Evolutionary conservation across 2,797 vertebrate genomes (phyloP).

Genomic region (Rallus crepitans): DNA sequence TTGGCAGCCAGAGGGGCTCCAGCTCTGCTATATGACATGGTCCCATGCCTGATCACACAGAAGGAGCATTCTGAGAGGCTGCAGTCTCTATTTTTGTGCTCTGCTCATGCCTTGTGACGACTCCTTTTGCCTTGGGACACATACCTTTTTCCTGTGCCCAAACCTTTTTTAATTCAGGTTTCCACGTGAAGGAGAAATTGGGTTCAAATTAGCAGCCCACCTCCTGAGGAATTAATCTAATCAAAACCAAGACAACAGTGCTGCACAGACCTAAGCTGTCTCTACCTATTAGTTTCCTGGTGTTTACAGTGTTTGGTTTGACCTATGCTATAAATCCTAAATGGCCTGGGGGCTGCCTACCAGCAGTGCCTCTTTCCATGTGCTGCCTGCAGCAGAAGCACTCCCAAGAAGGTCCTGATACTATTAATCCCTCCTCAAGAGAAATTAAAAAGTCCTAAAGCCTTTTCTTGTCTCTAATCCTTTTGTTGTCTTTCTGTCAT

Average conservation of each 20-base stretch:
- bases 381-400: not conserved
- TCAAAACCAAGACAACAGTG: not conserved
- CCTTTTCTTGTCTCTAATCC: not conserved
- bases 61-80: not conserved
- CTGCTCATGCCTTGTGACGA: not conserved
- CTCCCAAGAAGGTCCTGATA: not conserved
- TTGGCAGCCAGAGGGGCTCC: not conserved
- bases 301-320: not conserved
- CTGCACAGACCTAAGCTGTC: not conserved
- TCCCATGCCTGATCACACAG: not conserved
- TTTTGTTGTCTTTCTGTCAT: slow-evolving; percentile 19
- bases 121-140: not conserved
- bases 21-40: not conserved
- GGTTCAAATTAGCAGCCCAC: not conserved
- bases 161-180: not conserved
- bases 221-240: not conserved
- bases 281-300: not conserved
- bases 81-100: not conserved
- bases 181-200: not conserved
- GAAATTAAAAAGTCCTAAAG: slow-evolving; percentile 17
- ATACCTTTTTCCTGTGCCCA: not conserved
- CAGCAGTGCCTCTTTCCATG: not conserved
- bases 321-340: slow-evolving; percentile 5
- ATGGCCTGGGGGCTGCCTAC: not conserved
- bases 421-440: slow-evolving; percentile 11